Percentiles rank a stretch among this genome's conserved stretches.
Evolutionary conservation across 2,888 invertebrate genomes (phyloP).

Genomic region (Zootermopsis nevadensis): DNA sequence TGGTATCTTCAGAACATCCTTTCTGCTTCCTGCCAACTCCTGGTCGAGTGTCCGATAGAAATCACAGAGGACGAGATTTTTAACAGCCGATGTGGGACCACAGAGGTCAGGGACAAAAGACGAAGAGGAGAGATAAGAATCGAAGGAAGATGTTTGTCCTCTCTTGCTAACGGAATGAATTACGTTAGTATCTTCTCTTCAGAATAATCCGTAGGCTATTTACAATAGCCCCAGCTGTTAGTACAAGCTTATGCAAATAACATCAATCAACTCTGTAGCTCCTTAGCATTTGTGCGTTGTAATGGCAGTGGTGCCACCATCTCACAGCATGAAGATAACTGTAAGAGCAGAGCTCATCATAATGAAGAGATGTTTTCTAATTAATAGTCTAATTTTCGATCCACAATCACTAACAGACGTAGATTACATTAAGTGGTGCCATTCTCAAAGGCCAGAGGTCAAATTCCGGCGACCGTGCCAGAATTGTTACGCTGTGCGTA

Average conservation of each 20-base stretch:
- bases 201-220: background rate
- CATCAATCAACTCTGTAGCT: background rate
- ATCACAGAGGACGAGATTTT: background rate
- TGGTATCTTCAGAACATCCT: too few species aligned
- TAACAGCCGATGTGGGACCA: background rate
- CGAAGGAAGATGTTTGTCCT: background rate
- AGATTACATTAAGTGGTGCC: too few species aligned
- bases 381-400: too few species aligned
- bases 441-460: too few species aligned
- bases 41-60: background rate
- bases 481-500: too few species aligned
- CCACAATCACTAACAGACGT: too few species aligned
- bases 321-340: too few species aligned
- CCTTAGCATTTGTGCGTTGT: too few species aligned
- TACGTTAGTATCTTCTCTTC: background rate
- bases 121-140: background rate
- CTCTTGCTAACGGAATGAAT: background rate
- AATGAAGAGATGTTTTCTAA: too few species aligned
- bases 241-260: background rate
- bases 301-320: too few species aligned
- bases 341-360: too few species aligned
- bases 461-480: too few species aligned
- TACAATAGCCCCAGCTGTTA: background rate
- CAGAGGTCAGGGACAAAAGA: background rate
- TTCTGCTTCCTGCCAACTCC: background rate